Base-by-base conservation (phyloP, 2,113 vertebrate genomes). In the Neogobius melanostomus region DNA sequence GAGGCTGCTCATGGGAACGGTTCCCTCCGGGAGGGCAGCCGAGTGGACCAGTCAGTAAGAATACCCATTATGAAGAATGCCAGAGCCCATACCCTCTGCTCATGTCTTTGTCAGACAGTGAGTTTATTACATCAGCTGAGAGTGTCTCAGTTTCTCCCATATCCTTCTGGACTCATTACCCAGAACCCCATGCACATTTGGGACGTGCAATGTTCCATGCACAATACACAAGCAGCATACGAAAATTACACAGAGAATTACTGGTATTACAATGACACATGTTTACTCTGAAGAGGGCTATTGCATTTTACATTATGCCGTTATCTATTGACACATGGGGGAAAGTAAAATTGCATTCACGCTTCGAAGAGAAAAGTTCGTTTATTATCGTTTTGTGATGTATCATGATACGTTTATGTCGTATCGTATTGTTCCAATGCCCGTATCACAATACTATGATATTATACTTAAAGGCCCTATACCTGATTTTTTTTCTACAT, bases 41-140 rank as follows among this genome's bases (percentile, higher is more conserved):
- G 65, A 42, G 63, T 66, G 44, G 46, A 53, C 50, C n/a, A 11
- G 61, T 62, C 61, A 51, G 56, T 57, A 49, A 17, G 17, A 56
- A 21, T 21, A 56, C 17, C 10, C 59, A 16, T 61, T 44, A 68
- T n/a, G 28, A 43, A 64, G 17, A 11, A 9, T 66, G 8, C 2
- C 51, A 65, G 63, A 43, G 44, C 66, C 60, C 59, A n/a, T 12
- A 46, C 16, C 8, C 47, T 46, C 62, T 69, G 60, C 36, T 72
- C 36, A 12, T 59, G 68, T 66, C 60, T 75, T 77, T 82, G 63
- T 84, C 65, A 65, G 10, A 69, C 53, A 49, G 69, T 68, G 43
- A 68, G 66, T 44, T 77, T 61, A 75, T 71, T 66, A 28, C 66
- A 64, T 77, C 71, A 2, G 49, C 74, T 59, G 56, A 54, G 68